Conservation (phyloP, 1,140 invertebrate species). For the Diabrotica virgifera region DNA sequence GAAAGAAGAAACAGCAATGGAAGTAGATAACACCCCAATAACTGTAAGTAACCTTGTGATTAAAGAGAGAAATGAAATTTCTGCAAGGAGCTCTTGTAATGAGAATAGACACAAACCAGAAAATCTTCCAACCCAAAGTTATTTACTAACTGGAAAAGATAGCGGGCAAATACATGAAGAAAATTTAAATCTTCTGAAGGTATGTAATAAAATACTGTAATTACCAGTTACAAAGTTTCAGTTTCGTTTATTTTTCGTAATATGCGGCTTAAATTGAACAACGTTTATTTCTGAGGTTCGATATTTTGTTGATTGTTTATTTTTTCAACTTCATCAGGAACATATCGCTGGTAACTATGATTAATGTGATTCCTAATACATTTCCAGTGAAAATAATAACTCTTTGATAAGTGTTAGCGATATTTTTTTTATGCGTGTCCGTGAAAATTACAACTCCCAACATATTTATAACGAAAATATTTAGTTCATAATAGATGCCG, state of each 20-base stretch:
- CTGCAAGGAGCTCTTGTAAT: neutral
- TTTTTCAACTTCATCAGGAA: neutral
- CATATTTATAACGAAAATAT: too few relatives aligned
- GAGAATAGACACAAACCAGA: neutral
- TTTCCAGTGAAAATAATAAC: too few relatives aligned
- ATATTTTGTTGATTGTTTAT: neutral
- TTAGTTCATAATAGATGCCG: too few relatives aligned
- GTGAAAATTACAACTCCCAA: too few relatives aligned
- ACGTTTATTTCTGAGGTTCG: too few relatives aligned
- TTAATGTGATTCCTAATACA: too few relatives aligned
- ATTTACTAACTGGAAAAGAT: constrained; percentile 54
- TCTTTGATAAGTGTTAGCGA: too few relatives aligned
- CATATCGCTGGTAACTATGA: too few relatives aligned
- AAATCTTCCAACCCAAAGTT: constrained; percentile 48
- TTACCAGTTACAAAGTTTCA: too few relatives aligned
- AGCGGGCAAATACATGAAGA: constrained; percentile 67
- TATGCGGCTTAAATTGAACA: too few relatives aligned
- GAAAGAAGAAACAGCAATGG: constrained; percentile 22
- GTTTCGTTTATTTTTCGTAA: too few relatives aligned
- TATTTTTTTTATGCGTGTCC: too few relatives aligned
- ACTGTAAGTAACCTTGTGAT: constrained; percentile 9
- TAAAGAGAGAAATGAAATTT: constrained; percentile 5
- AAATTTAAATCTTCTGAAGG: constrained; percentile 64
- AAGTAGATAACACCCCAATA: constrained; percentile 18
- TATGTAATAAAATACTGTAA: constrained; percentile 22